These are phyloP conservation scores for Drosophila ambigua DNA, from an alignment of 1,140 invertebrate species.

Conservation along the genomic window DNA sequence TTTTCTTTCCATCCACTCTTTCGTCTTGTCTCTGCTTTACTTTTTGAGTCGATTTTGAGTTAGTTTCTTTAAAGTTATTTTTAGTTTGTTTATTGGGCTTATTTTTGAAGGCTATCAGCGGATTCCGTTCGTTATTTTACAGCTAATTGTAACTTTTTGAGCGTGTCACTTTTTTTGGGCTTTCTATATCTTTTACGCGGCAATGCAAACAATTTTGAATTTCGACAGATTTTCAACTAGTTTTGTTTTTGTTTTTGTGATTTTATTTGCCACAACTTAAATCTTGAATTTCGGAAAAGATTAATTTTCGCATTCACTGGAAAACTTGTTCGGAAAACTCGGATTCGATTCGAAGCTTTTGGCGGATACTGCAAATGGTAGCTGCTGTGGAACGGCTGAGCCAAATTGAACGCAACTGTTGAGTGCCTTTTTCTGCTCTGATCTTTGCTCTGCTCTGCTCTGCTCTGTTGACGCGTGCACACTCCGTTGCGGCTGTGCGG, in stretches of 20 bases:
- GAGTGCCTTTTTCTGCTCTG: no score
- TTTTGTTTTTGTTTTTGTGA: not conserved
- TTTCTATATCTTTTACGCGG: slow-evolving; percentile 27
- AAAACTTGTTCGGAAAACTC: slow-evolving; percentile 31
- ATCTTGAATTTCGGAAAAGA: slow-evolving; percentile 32
- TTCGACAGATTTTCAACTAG: slow-evolving; percentile 34
- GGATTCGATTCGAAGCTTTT: slow-evolving; percentile 30
- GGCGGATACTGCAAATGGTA: slow-evolving; percentile 26
- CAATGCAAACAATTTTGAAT: slow-evolving; percentile 43
- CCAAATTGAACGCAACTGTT: no score
- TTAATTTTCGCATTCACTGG: slow-evolving; percentile 43
- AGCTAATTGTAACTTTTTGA: slow-evolving; percentile 18
- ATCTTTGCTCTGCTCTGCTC: not conserved
- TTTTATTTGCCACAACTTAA: slow-evolving; percentile 43
- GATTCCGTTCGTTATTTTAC: slow-evolving; percentile 26
- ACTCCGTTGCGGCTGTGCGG: slow-evolving; percentile 83
- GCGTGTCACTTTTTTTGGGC: not conserved
- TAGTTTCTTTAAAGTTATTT: slow-evolving; percentile 20
- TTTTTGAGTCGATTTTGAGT: slow-evolving; percentile 30
- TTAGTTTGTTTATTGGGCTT: slow-evolving; percentile 20
- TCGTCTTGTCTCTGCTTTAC: slow-evolving; percentile 33
- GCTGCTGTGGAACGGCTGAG: no score
- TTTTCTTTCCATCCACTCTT: slow-evolving; percentile 9
- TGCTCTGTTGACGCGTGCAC: slow-evolving; percentile 77
- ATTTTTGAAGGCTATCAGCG: slow-evolving; percentile 44